Base-by-base conservation (phyloP, 1,140 invertebrate genomes). In the Venustaconcha ellipsiformis region DNA sequence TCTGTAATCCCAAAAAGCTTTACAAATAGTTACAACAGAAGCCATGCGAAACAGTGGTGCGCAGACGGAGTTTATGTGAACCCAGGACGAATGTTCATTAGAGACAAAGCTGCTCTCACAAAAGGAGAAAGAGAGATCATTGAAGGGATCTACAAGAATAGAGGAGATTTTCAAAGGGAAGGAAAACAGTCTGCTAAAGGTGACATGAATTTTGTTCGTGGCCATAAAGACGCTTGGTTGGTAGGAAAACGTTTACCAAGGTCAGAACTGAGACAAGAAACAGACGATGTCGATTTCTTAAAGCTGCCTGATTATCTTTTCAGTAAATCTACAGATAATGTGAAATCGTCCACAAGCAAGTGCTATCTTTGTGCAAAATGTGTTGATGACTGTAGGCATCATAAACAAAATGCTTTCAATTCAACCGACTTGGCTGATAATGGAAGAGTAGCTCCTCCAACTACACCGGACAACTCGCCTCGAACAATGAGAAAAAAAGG, bases 41-140 rank as follows among this genome's bases (percentile, higher is more conserved):
- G 20, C 14, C 66, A 63, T 65, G 23, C 17, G 37, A 75, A 72
- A n/a, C 70, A 78, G 57, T 80, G 78, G 76, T 78, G 74, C 57
- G 20, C 70, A 14, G 77, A 76, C 57, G 74, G 79, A 2, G 23
- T 74, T 58, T 66, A 73, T 26, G 17, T 80, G 1, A 84, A 72
- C 72, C 81, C 84, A 0, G 84, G 85, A 3, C 70, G 86, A 70
- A 86, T 86, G 85, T 87, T 88, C 64, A 30, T 84, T 5, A 65
- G 83, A 30, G 84, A 87, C 72, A 86, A 88, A 67, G 82, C 81
- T 12, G 77, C 76, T n/a, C 74, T 88, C 18, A 88, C 86, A n/a
- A 84, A 84, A 74, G 86, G 86, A 4, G 86, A 88, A 73, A 74
- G 81, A 55, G 86, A 88, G 72, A 88, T 88, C 48, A 88, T 88